Percentiles rank a stretch among this genome's conserved stretches.
phyloP scores from a whole-genome alignment of 2,888 invertebrate genomes.

The Liopterus haemorrhoidalis region DNA sequence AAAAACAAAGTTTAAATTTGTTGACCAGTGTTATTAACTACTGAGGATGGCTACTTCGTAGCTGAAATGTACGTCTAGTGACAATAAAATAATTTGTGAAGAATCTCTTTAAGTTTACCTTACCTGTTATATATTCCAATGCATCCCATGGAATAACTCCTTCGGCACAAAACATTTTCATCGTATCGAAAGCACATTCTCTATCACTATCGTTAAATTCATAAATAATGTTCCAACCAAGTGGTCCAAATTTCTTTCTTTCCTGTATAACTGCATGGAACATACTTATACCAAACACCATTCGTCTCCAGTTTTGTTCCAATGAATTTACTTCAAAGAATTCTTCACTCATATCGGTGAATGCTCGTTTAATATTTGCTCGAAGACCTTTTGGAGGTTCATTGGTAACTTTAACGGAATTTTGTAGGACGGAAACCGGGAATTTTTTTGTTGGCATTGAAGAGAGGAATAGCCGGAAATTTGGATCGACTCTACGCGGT shows the following conservation, averaged over 20 bases:
- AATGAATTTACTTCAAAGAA: constrained; percentile 80
- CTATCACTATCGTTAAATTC: constrained; percentile 92
- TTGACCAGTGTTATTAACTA: too few relatives aligned
- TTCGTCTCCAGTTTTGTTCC: constrained; percentile 62
- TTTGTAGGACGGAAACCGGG: constrained; percentile 86
- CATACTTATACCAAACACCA: constrained; percentile 79
- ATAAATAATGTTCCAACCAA: constrained; percentile 90
- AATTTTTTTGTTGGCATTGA: constrained; percentile 84
- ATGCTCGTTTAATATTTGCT: constrained; percentile 80
- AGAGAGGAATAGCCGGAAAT: constrained; percentile 80
- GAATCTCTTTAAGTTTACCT: constrained; percentile 25
- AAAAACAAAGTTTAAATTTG: too few relatives aligned
- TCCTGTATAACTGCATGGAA: constrained; percentile 93
- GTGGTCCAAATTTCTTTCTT: constrained; percentile 83
- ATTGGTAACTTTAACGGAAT: constrained; percentile 89
- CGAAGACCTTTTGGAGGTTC: constrained; percentile 89
- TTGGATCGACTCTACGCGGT: constrained; percentile 56
- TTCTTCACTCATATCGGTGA: constrained; percentile 67
- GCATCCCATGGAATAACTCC: constrained; percentile 82
- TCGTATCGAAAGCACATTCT: constrained; percentile 78
- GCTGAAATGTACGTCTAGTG: too few relatives aligned
- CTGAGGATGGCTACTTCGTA: too few relatives aligned
- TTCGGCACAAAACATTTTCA: constrained; percentile 73
- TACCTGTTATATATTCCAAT: constrained; percentile 78
- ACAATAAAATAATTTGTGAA: too few relatives aligned